Base-by-base conservation (phyloP, 2,797 vertebrate genomes). In the Chelon labrosus region DNA sequence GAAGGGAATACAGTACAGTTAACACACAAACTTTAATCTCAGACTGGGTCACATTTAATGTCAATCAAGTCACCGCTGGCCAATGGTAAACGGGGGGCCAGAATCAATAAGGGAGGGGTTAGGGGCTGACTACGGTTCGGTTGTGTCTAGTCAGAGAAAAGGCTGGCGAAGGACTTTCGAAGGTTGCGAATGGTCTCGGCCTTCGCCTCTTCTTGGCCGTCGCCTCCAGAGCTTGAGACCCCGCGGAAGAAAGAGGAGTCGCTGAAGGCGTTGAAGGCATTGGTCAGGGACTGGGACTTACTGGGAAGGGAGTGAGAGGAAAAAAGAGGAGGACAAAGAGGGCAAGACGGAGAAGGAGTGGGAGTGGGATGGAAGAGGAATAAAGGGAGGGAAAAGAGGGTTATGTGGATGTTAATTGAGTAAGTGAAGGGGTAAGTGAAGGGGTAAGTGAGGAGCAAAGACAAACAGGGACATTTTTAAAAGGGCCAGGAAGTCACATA, bases 241-340 rank as follows among this genome's bases (percentile, higher is more conserved):
- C 92, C 97, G 6, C 95, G 94, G 91, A 97, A 96, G 39, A 96
- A 96, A 86, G 95, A 92, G 20, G 97, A 88, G 59, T 99, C 98
- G 3, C 97, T 95, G 80, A 99, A 95, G 88, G 94, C 94, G 82
- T 95, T 97, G 95, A 99, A 98, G 93, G 96, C 97, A 92, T 98
- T 98, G 84, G 97, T 98, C 94, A 99, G 90, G 82, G 98, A 99
- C 93, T 98, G 98, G 1, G 97, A 99, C 94, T 99, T 99, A 95
- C 98, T 99, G 95, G 77, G 96, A 95, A 17, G 56, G 65, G 42
- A 75, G 62, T 53, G 25, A 54, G 50, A 39, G 37, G 54, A 42
- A 69, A 38, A 17, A 25, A 42, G 54, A 25, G 46, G 57, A 47
- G 20, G 25, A 49, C 20, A 66, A 67, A n/a, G 64, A 65, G 37